Base-by-base conservation (phyloP, 1,140 invertebrate species). In the Zaprionus inermis region DNA sequence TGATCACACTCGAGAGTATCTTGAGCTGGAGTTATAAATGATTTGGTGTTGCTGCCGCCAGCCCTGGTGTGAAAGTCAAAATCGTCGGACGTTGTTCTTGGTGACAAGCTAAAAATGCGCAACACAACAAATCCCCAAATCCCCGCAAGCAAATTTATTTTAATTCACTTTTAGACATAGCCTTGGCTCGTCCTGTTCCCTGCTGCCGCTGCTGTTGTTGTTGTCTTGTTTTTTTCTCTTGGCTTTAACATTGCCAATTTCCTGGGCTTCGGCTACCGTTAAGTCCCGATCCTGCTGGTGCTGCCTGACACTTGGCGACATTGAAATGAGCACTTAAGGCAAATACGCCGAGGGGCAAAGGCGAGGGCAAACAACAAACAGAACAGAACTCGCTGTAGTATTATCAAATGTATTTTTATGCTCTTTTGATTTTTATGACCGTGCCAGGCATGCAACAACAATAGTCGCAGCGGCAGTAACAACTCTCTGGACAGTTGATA, bases 331-430 rank as follows among this genome's bases (percentile, higher is more conserved):
- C 84, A 89, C 80, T 88, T 89, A 89, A 84, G 78, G 80, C 78
- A 89, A 88, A 88, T 84, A 84, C 74, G 83, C 73, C 73, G 55
- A 69, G 44, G 72, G 67, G 58, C 60, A 72, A 38, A 58, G 69
- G 59, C 70, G 57, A 67, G 60, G 32, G 56, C 63, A 66, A 81
- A 81, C 68, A 86, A 70, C 75, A 86, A 86, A 79, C 61, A 66
- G 67, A 86, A 77, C 61, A 38, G 60, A 74, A 76, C 78, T 79
- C 68, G 60, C 80, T 72, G 61, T 89, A 85, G 61, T 89, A 85
- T 89, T 89, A 89, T 89, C 84, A 89, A 89, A 89, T 89, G 84
- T 89, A 89, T 89, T 89, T 89, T 89, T 89, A 89, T 89, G 84
- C 84, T 89, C 84, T 89, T 89, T 89, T 89, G 84, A 89, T 89